phyloP scores from a whole-genome alignment of 2,113 vertebrate species.

The Lagopus muta region DNA sequence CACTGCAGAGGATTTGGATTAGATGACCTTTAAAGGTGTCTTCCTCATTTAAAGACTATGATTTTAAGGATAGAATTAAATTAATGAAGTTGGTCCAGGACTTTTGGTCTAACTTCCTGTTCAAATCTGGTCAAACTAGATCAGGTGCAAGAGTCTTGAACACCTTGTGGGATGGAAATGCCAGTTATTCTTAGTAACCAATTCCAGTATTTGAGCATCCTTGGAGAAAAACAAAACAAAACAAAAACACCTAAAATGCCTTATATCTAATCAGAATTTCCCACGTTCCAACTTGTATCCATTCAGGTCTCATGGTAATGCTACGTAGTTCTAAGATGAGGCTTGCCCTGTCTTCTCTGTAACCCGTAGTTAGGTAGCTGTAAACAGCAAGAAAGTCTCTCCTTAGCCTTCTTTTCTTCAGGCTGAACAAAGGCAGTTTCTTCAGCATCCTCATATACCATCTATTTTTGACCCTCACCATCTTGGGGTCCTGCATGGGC shows the following conservation, averaged over 20 bases:
- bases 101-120: not conserved
- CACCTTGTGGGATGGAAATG: not conserved
- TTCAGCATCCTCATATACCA: not conserved
- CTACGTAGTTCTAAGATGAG: not conserved
- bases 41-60: no score
- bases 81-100: not conserved
- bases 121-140: not conserved
- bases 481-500: not conserved
- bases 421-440: not conserved
- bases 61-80: not conserved
- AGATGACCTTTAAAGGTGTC: no score
- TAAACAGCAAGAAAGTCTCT: not conserved
- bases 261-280: not conserved
- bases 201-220: fast-evolving
- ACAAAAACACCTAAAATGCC: not conserved
- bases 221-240: not conserved
- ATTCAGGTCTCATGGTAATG: not conserved
- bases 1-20: no score
- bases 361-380: not conserved
- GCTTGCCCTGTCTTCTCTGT: not conserved
- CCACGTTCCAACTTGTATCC: not conserved
- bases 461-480: no score
- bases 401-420: not conserved
- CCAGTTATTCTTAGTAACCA: not conserved
- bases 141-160: not conserved